phyloP scores from a whole-genome alignment of 2,797 vertebrate species.

The Prunella strophiata region DNA sequence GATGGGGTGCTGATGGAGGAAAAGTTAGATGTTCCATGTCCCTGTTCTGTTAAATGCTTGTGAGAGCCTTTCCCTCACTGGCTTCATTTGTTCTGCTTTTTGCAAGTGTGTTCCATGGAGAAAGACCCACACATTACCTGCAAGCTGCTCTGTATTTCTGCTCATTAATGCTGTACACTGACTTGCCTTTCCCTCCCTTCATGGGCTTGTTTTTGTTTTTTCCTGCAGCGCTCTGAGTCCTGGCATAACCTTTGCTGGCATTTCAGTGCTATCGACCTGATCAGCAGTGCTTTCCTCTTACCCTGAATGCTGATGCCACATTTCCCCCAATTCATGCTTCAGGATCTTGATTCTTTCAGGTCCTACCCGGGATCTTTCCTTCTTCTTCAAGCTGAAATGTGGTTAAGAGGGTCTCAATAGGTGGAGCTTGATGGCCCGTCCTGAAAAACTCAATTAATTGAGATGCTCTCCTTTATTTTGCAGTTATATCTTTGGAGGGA shows the following conservation, averaged over 20 bases:
- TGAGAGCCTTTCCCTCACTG: not conserved
- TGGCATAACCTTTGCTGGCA: not conserved
- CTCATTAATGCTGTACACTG: not conserved
- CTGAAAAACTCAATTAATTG: not conserved
- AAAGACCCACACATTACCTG: not conserved
- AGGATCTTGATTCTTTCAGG: not conserved
- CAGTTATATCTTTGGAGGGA: not conserved
- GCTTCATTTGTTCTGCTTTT: not conserved
- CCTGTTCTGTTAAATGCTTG: not conserved
- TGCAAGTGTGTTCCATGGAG: not conserved
- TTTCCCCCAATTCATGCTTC: not conserved
- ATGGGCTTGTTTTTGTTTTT: not conserved
- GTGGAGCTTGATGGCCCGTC: not conserved
- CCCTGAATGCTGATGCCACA: not conserved
- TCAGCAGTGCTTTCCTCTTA: not conserved
- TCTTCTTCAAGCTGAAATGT: not conserved
- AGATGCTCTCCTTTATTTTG: not conserved
- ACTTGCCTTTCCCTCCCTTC: not conserved
- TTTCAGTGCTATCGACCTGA: not conserved
- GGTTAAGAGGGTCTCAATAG: not conserved
- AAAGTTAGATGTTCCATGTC: not conserved
- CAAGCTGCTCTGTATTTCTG: not conserved
- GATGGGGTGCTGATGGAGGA: not conserved
- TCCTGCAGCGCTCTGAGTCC: accelerated
- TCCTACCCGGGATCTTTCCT: not conserved